These are phyloP conservation scores for Rhabdomys dilectus DNA, from an alignment of 2,113 vertebrate species.

Conservation along the genomic window DNA sequence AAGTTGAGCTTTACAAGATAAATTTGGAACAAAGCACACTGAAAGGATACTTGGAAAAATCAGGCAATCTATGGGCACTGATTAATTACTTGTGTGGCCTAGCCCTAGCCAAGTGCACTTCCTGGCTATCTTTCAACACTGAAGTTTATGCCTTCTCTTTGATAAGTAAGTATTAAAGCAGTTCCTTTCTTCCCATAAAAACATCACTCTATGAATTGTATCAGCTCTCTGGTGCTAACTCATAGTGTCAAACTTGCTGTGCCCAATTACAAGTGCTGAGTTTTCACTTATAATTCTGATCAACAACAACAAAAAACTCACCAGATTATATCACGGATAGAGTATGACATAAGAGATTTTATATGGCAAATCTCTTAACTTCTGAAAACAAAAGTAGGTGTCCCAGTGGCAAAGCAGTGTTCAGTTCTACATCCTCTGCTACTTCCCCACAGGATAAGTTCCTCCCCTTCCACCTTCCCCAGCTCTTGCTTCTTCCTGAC, in stretches of 20 bases:
- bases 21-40: constrained; percentile 30
- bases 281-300: constrained; percentile 46
- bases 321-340: neutral
- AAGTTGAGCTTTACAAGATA: constrained; percentile 8
- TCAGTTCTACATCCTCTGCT: neutral
- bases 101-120: neutral
- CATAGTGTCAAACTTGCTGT: neutral
- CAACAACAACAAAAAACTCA: neutral
- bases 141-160: neutral
- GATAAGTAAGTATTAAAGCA: neutral
- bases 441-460: neutral
- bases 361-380: neutral
- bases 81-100: neutral
- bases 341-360: neutral
- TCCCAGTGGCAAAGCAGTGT: neutral
- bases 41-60: constrained; percentile 15
- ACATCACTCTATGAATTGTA: neutral
- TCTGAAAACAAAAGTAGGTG: neutral
- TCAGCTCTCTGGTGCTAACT: neutral
- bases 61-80: neutral
- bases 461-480: neutral
- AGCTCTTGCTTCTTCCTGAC: constrained; percentile 53
- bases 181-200: constrained; percentile 50
- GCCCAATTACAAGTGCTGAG: neutral
- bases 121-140: neutral